Conservation (phyloP, 2,113 vertebrate species). For the Heterochromis multidens region DNA sequence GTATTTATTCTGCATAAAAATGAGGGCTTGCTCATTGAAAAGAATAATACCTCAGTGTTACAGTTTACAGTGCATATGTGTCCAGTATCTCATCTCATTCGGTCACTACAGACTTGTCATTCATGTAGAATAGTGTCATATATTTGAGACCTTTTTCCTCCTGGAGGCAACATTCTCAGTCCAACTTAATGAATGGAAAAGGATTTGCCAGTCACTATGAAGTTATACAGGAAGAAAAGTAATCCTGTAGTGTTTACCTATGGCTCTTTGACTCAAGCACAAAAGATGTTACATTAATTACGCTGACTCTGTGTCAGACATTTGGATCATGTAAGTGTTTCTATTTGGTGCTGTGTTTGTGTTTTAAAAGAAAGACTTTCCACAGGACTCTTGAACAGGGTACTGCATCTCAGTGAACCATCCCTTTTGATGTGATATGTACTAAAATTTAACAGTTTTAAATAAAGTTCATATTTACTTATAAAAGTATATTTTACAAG, state of each 20-base stretch:
- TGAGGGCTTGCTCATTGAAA: constrained; percentile 49
- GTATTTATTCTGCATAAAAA: constrained; percentile 66
- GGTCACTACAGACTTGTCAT: constrained; percentile 23
- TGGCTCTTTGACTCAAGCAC: constrained; percentile 26
- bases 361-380: constrained; percentile 37
- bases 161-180: neutral
- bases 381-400: constrained; percentile 53
- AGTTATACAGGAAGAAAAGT: constrained; percentile 33
- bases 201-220: constrained; percentile 1
- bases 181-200: neutral
- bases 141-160: neutral
- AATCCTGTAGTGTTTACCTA: constrained; percentile 17
- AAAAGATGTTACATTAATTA: constrained; percentile 15
- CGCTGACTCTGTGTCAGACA: neutral
- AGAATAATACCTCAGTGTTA: constrained; percentile 64
- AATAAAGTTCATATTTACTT: constrained; percentile 60
- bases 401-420: constrained; percentile 62
- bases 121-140: neutral
- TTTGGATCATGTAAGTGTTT: constrained; percentile 16
- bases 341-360: constrained; percentile 50
- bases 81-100: constrained; percentile 53
- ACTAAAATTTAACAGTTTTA: constrained; percentile 51
- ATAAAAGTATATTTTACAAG: constrained; percentile 70
- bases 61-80: constrained; percentile 62
- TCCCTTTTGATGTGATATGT: constrained; percentile 68